These are phyloP conservation scores for Peromyscus polionotus DNA, from an alignment of 2,113 vertebrate species.

Conservation along the genomic window DNA sequence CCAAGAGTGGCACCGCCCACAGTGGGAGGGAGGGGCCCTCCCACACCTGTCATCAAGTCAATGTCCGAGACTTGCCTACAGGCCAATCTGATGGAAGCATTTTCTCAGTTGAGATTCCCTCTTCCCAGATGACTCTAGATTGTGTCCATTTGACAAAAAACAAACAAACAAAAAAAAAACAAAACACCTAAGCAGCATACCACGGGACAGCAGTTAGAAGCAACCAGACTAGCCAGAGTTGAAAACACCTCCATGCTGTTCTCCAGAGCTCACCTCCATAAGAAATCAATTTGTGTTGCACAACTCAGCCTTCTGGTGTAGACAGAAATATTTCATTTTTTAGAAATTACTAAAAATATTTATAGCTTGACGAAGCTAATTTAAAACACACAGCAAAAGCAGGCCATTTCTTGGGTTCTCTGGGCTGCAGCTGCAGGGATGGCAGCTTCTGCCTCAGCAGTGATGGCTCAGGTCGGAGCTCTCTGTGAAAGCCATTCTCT, in stretches of 20 bases:
- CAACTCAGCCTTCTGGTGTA: slow-evolving; percentile 60
- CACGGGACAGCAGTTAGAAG: neutral
- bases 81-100: too few species aligned
- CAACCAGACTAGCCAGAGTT: neutral
- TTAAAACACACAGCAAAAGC: slow-evolving; percentile 65
- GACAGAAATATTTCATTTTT: slow-evolving; percentile 69
- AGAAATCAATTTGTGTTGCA: slow-evolving; percentile 73
- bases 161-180: neutral
- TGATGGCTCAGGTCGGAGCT: rapidly evolving
- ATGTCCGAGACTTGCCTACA: neutral
- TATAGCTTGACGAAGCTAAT: slow-evolving; percentile 72
- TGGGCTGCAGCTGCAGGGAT: neutral
- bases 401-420: neutral
- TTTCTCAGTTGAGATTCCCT: neutral
- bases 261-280: slow-evolving; percentile 20
- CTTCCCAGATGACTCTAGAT: neutral
- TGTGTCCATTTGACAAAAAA: neutral
- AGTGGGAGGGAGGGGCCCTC: neutral
- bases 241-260: slow-evolving; percentile 32
- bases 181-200: neutral
- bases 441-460: neutral
- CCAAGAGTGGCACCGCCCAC: neutral
- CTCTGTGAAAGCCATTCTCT: neutral
- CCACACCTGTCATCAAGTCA: neutral
- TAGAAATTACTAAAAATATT: slow-evolving; percentile 78